Conservation (phyloP, 2,888 invertebrate genomes). For the Choreutis nemorana region DNA sequence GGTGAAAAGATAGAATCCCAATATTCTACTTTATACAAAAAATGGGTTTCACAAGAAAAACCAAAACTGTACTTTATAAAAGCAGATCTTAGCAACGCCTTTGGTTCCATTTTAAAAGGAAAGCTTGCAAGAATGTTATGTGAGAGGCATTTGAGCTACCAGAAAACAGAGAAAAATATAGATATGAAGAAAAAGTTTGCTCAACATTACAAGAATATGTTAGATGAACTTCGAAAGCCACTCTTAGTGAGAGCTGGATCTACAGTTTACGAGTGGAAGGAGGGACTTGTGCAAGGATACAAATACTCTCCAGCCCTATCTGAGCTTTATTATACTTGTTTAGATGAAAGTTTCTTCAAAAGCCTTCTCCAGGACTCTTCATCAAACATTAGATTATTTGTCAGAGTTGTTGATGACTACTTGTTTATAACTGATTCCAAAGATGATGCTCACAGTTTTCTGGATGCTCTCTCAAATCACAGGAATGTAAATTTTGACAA, state of each 20-base stretch:
- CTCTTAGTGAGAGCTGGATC: slow-evolving; percentile 49
- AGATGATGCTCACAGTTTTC: slow-evolving; percentile 35
- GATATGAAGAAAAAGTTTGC: slow-evolving; percentile 31
- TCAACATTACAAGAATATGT: slow-evolving; percentile 35
- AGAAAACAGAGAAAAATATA: slow-evolving; percentile 27
- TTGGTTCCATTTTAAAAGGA: slow-evolving; percentile 48
- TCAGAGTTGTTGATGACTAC: slow-evolving; percentile 57
- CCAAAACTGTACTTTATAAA: slow-evolving; percentile 55
- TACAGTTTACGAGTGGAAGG: slow-evolving; percentile 50
- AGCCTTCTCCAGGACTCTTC: slow-evolving; percentile 20
- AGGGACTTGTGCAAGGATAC: slow-evolving; percentile 55
- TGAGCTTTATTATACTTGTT: slow-evolving; percentile 46
- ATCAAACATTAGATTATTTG: slow-evolving; percentile 31
- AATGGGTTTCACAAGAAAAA: slow-evolving; percentile 33
- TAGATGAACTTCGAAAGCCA: slow-evolving; percentile 39
- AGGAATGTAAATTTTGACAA: slow-evolving; percentile 50
- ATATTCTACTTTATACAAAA: slow-evolving; percentile 23
- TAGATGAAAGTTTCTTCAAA: slow-evolving; percentile 39
- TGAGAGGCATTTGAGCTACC: slow-evolving; percentile 27
- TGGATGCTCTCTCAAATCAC: slow-evolving; percentile 37
- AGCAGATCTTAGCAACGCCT: slow-evolving; percentile 55
- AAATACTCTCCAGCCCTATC: slow-evolving; percentile 58
- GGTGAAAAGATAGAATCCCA: slow-evolving; percentile 29
- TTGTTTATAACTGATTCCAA: slow-evolving; percentile 50
- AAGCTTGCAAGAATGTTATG: slow-evolving; percentile 35